A percentile compares a stretch with the other conserved stretches of the same genome.
phyloP scores from a whole-genome alignment of 2,797 vertebrate species.

The Potorous gilbertii region DNA sequence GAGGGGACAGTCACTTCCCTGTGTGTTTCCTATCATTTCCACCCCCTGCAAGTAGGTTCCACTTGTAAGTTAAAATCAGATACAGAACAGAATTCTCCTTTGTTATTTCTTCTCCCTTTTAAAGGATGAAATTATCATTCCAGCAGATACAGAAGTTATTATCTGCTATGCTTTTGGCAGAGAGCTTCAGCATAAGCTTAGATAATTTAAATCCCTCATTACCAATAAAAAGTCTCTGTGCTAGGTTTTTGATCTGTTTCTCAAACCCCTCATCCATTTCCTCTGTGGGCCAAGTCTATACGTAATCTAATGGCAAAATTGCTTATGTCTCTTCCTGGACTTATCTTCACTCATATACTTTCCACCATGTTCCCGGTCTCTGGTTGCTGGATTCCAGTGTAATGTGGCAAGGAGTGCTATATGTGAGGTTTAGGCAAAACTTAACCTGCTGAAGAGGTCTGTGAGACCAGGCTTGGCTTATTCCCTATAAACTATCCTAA shows the following conservation, averaged over 20 bases:
- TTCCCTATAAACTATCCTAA: neutral
- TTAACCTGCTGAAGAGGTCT: neutral
- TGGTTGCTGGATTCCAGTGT: neutral
- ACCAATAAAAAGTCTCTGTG: neutral
- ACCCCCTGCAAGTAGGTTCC: neutral
- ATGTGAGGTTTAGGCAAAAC: neutral
- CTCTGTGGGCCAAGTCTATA: neutral
- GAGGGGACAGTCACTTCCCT: neutral
- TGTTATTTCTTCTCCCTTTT: neutral
- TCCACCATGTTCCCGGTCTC: neutral
- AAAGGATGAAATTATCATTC: neutral
- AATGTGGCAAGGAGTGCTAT: neutral
- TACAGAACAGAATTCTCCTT: neutral
- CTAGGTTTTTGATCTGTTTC: neutral
- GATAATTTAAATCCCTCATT: neutral
- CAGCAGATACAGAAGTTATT: neutral
- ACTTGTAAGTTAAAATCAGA: neutral
- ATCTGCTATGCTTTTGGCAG: neutral
- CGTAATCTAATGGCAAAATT: neutral
- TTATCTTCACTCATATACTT: neutral
- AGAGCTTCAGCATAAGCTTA: neutral
- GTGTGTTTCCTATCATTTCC: neutral
- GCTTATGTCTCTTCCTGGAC: neutral
- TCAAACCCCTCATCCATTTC: neutral
- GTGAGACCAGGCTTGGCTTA: neutral